These are phyloP conservation scores for Hirtodrosophila histrioides DNA, from an alignment of 2,888 invertebrate species.

Conservation along the genomic window DNA sequence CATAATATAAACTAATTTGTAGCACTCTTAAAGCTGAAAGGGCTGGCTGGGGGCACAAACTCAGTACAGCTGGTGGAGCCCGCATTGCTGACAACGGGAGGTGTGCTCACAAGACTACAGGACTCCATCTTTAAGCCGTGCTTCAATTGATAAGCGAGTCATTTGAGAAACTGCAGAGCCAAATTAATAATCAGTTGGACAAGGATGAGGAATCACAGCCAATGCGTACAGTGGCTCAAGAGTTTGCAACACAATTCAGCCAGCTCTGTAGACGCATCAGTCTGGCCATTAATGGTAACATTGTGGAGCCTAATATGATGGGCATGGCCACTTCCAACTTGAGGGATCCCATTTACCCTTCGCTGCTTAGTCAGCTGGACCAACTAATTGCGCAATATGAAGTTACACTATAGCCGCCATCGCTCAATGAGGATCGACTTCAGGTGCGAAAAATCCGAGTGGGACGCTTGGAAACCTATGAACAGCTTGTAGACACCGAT, in stretches of 20 bases:
- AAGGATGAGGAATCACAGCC: neutral
- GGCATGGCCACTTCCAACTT: conserved; percentile 77
- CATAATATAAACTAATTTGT: conserved; percentile 57
- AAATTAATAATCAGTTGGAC: conserved; percentile 44
- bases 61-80: conserved; percentile 32
- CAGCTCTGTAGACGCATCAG: conserved; percentile 38
- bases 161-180: conserved; percentile 32
- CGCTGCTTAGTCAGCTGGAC: conserved; percentile 86
- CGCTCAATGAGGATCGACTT: conserved; percentile 81
- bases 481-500: conserved; percentile 87
- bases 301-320: conserved; percentile 80
- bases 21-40: conserved; percentile 53
- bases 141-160: conserved; percentile 30
- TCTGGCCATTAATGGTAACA: conserved; percentile 85
- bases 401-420: neutral
- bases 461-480: conserved; percentile 88
- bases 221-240: conserved; percentile 17
- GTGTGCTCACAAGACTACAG: conserved; percentile 35
- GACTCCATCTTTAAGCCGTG: conserved; percentile 8
- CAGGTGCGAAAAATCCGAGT: conserved; percentile 86
- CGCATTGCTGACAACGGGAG: conserved; percentile 47
- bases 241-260: conserved; percentile 46
- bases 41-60: conserved; percentile 26
- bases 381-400: conserved; percentile 86
- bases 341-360: conserved; percentile 89